phyloP scores from a whole-genome alignment of 2,797 vertebrate species.

The Margarornis squamiger region DNA sequence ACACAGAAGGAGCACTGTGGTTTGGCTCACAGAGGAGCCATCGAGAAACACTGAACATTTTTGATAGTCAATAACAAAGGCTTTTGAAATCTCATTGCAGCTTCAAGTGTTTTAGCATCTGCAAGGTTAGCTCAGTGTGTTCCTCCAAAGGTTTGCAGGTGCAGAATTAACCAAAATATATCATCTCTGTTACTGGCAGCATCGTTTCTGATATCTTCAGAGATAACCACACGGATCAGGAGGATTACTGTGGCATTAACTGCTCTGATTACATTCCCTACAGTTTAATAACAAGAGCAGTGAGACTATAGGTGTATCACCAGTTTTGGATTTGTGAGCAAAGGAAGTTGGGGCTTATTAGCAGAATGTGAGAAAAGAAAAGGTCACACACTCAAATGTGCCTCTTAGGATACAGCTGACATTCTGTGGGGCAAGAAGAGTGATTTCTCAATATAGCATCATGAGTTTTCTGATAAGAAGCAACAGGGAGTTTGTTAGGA shows the following conservation, averaged over 20 bases:
- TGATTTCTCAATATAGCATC: constrained; percentile 14
- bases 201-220: not conserved
- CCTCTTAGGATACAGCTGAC: constrained; percentile 9
- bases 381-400: constrained; percentile 18
- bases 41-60: not conserved
- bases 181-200: not conserved
- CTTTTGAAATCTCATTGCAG: not conserved
- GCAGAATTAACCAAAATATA: not conserved
- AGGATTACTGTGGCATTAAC: constrained; percentile 66
- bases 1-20: not conserved
- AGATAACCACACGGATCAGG: not conserved
- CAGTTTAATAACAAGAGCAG: constrained; percentile 55
- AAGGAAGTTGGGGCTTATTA: constrained; percentile 55
- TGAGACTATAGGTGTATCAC: constrained; percentile 35
- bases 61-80: not conserved
- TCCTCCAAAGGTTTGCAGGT: constrained; percentile 13
- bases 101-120: not conserved
- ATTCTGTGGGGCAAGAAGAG: not conserved
- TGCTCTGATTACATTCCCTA: constrained; percentile 56
- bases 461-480: constrained; percentile 2
- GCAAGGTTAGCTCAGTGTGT: not conserved
- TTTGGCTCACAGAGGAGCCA: not conserved
- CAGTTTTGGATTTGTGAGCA: constrained; percentile 19
- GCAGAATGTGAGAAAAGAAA: constrained; percentile 32
- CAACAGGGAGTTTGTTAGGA: not conserved